Conservation (phyloP, 2,797 vertebrate genomes). For the Aldrovandia affinis region DNA sequence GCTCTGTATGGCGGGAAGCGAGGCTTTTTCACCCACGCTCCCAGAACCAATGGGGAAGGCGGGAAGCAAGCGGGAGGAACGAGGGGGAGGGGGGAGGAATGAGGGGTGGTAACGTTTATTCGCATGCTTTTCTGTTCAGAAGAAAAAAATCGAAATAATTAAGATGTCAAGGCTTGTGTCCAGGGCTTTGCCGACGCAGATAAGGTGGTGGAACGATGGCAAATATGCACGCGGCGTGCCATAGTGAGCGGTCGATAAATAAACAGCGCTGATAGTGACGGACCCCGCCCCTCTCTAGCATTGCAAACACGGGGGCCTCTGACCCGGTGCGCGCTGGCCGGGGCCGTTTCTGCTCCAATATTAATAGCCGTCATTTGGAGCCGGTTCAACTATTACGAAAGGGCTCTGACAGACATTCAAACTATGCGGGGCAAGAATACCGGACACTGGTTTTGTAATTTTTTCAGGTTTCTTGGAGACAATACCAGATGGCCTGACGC, state of each 20-base stretch:
- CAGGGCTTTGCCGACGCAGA: background rate
- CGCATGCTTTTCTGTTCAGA: conserved; percentile 57
- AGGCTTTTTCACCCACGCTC: background rate
- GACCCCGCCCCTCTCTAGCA: background rate
- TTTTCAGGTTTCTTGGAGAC: conserved; percentile 23
- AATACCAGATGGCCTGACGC: background rate
- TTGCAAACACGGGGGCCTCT: background rate
- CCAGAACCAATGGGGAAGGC: background rate
- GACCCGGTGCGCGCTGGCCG: conserved; percentile 1
- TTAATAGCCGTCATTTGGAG: conserved; percentile 33
- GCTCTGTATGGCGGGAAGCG: background rate
- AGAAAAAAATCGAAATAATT: conserved; percentile 54
- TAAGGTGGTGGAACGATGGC: conserved; percentile 38
- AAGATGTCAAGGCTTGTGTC: conserved; percentile 55
- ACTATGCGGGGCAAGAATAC: conserved; percentile 21
- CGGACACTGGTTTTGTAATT: background rate
- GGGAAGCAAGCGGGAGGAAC: background rate
- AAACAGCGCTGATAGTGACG: conserved; percentile 12
- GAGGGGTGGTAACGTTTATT: conserved; percentile 41
- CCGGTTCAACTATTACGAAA: conserved; percentile 18
- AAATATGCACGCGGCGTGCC: conserved; percentile 33
- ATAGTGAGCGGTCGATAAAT: background rate
- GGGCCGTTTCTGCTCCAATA: conserved; percentile 22
- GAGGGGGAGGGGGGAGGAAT: background rate
- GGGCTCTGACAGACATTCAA: conserved; percentile 25